These are phyloP conservation scores for Turritopsis rubra DNA, from an alignment of 30 jellyfish, hydroid and myxozoan species.

Conservation along the genomic window DNA sequence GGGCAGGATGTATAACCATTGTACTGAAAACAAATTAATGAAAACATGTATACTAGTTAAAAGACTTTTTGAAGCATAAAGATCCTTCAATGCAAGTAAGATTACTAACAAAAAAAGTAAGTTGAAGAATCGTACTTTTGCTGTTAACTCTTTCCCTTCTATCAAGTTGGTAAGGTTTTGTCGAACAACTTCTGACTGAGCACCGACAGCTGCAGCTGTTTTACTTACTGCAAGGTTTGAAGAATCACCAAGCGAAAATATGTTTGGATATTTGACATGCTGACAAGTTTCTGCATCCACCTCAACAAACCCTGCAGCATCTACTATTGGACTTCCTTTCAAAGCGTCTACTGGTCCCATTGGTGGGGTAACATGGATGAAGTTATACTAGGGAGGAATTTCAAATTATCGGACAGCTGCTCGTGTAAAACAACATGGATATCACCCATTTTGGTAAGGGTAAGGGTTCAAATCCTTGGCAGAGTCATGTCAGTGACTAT, in stretches of 20 bases:
- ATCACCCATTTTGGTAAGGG: too few species aligned
- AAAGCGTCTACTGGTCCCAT: conserved; percentile 81
- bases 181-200: conserved; percentile 57
- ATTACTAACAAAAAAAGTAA: background rate
- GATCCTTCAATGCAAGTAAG: background rate
- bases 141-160: conserved; percentile 45
- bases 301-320: conserved; percentile 82
- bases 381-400: conserved; percentile 41
- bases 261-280: conserved; percentile 53
- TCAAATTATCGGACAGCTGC: too few species aligned
- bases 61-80: background rate
- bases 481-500: too few species aligned
- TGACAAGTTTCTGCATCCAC: conserved; percentile 57
- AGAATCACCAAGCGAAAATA: conserved; percentile 81
- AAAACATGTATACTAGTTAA: background rate
- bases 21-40: conserved; percentile 33
- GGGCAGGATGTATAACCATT: conserved; percentile 95
- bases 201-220: conserved; percentile 93
- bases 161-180: conserved; percentile 47
- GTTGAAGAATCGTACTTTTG: conserved; percentile 31
- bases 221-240: conserved; percentile 80
- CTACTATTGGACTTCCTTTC: conserved; percentile 48
- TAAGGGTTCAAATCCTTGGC: too few species aligned
- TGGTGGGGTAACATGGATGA: conserved; percentile 97
- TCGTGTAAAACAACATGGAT: too few species aligned